Conservation (phyloP, 2,113 vertebrate species). For the Hyperopisus bebe region DNA sequence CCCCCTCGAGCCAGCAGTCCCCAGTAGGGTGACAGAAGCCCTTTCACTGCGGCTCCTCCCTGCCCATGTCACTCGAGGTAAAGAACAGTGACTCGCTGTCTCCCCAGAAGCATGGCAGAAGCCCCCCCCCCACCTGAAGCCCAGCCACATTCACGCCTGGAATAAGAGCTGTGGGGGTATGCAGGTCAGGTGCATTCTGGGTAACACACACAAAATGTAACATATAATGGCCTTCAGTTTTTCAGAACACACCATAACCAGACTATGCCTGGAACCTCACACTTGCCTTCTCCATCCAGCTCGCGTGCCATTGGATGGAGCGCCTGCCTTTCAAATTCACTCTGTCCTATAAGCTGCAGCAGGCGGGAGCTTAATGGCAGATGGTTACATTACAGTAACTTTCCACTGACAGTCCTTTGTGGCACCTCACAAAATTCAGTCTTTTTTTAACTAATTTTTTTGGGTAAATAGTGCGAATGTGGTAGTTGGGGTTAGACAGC, state of each 20-base stretch:
- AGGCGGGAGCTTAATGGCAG: background rate
- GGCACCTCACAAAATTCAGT: background rate
- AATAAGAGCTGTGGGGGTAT: background rate
- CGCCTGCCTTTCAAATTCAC: background rate
- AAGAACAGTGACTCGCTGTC: background rate
- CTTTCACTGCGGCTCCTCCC: background rate
- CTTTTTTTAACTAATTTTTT: background rate
- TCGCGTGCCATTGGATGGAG: background rate
- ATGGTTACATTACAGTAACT: background rate
- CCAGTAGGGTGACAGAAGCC: constrained; percentile 13
- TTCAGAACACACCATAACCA: background rate
- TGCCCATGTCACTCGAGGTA: background rate
- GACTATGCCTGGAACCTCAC: background rate
- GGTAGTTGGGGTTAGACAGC: background rate
- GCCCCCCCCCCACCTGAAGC: background rate
- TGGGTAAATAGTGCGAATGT: background rate
- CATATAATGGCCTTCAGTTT: background rate
- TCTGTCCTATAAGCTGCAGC: background rate
- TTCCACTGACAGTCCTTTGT: background rate
- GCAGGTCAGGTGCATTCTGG: background rate
- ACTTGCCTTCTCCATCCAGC: no score
- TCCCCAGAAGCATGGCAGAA: background rate
- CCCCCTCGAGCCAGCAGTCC: constrained; percentile 15
- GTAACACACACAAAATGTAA: background rate
- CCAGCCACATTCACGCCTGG: background rate